These are phyloP conservation scores for Tortricodes alternella DNA, from an alignment of 2,888 invertebrate genomes.

Conservation along the genomic window DNA sequence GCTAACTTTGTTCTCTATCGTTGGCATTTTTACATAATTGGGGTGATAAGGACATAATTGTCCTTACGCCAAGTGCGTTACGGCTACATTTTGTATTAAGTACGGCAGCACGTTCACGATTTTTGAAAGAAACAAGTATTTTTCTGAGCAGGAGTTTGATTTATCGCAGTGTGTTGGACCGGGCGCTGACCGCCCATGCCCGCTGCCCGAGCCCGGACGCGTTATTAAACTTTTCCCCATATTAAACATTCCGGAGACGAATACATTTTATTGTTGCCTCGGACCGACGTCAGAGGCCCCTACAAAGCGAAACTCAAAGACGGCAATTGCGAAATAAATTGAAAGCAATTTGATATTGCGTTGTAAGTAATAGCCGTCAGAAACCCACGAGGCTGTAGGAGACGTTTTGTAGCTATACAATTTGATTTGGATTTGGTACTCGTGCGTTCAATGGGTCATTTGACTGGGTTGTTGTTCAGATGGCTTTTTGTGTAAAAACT, in stretches of 20 bases:
- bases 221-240: conserved; percentile 84
- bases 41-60: conserved; percentile 36
- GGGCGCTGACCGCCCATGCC: conserved; percentile 63
- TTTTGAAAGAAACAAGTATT: conserved; percentile 78
- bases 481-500: conserved; percentile 1
- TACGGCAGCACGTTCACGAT: no score
- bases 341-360: conserved; percentile 83
- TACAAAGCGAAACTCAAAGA: conserved; percentile 83
- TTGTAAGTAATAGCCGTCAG: conserved; percentile 82
- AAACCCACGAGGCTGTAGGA: conserved; percentile 68
- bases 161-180: conserved; percentile 72
- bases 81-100: no score
- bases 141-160: conserved; percentile 80
- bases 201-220: conserved; percentile 68
- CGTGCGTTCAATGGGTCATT: conserved; percentile 59
- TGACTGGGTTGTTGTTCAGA: conserved; percentile 42
- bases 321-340: conserved; percentile 83
- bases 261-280: conserved; percentile 83
- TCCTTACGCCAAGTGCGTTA: conserved; percentile 45
- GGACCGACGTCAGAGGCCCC: conserved; percentile 82
- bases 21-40: neutral
- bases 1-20: neutral
- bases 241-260: conserved; percentile 84
- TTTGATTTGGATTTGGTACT: conserved; percentile 54
- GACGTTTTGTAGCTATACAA: conserved; percentile 72